phyloP scores from a whole-genome alignment of 2,113 vertebrate genomes.

The Plotosus lineatus region DNA sequence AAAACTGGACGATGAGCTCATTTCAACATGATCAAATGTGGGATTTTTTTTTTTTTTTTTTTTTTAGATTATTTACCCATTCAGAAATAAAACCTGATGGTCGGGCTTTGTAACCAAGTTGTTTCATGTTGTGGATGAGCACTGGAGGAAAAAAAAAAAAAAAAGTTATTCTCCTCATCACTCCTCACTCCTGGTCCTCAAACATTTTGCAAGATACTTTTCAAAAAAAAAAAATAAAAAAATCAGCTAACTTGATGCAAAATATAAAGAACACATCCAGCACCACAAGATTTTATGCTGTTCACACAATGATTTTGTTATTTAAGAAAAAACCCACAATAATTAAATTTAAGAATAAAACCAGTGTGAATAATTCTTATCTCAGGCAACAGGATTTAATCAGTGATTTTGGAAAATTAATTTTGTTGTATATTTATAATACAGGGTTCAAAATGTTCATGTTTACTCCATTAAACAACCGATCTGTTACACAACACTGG shows the following conservation, averaged over 20 bases:
- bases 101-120: background rate
- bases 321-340: slow-evolving; percentile 37
- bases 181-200: background rate
- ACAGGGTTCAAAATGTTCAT: background rate
- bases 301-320: slow-evolving; percentile 47
- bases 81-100: background rate
- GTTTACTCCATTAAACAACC: background rate
- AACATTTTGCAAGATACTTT: slow-evolving; percentile 25
- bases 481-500: background rate
- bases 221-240: too few relatives aligned
- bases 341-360: slow-evolving; percentile 58
- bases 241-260: too few relatives aligned
- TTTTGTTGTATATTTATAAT: background rate
- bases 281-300: slow-evolving; percentile 35
- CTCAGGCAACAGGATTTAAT: too few relatives aligned
- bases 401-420: too few relatives aligned
- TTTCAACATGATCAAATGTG: background rate
- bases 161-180: background rate
- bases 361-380: slow-evolving; percentile 45
- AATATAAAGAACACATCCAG: slow-evolving; percentile 45
- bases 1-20: background rate
- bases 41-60: slow-evolving; percentile 20
- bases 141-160: background rate
- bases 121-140: background rate
- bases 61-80: background rate